A percentile compares a stretch with the other conserved stretches of the same genome.
These are phyloP conservation scores for Cheilosia variabilis DNA, from an alignment of 2,888 invertebrate genomes.

Conservation along the genomic window DNA sequence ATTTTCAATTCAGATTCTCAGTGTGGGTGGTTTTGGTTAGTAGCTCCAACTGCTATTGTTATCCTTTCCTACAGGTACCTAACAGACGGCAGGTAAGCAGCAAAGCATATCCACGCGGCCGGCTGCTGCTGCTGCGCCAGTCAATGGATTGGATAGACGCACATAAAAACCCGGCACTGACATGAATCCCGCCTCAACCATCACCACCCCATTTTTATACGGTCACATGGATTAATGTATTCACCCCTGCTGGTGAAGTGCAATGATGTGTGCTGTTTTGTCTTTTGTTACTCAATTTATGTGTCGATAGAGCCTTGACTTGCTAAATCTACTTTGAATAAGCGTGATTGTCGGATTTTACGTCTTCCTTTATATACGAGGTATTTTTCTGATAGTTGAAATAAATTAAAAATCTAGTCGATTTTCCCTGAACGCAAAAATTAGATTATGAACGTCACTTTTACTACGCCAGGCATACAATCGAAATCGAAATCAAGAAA, in stretches of 20 bases:
- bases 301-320: slow-evolving; percentile 21
- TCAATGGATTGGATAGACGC: slow-evolving; percentile 35
- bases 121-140: slow-evolving; percentile 31
- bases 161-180: slow-evolving; percentile 15
- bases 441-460: no score
- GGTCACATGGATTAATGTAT: slow-evolving; percentile 60
- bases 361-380: no score
- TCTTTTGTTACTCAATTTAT: slow-evolving; percentile 60
- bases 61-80: slow-evolving; percentile 39
- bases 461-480: no score
- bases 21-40: background rate
- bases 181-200: slow-evolving; percentile 61
- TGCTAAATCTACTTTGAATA: slow-evolving; percentile 9
- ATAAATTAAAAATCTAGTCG: no score
- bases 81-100: slow-evolving; percentile 5
- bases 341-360: background rate
- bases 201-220: slow-evolving; percentile 42
- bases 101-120: background rate
- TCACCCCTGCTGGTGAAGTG: slow-evolving; percentile 63
- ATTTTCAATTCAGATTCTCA: slow-evolving; percentile 31
- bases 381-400: no score
- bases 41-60: background rate
- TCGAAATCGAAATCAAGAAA: no score
- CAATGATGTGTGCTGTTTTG: slow-evolving; percentile 67
- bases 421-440: no score